A percentile compares a stretch with the other conserved stretches of the same genome.
Evolutionary conservation across 1,140 invertebrate species (phyloP).

Genomic region (Anoplophora glabripennis): DNA sequence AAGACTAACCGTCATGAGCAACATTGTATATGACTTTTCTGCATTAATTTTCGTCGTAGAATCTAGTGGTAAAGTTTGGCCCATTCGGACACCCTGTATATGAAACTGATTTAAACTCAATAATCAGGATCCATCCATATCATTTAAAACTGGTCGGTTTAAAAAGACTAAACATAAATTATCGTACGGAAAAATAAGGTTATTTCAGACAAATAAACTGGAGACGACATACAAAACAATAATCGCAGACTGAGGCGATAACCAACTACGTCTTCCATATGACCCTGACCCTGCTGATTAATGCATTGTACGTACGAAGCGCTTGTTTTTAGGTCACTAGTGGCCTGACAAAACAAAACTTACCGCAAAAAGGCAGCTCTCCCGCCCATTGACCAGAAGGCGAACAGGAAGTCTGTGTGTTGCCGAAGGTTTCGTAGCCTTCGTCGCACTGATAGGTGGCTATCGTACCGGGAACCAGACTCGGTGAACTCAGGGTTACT

Average conservation of each 20-base stretch:
- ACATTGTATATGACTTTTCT: too few species aligned
- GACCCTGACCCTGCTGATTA: background rate
- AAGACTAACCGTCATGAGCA: too few species aligned
- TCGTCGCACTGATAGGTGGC: constrained; percentile 80
- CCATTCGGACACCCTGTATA: too few species aligned
- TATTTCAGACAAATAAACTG: background rate
- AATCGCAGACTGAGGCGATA: background rate
- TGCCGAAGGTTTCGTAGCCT: constrained; percentile 72
- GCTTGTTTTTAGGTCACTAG: too few species aligned
- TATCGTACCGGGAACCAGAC: constrained; percentile 57
- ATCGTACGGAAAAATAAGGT: too few species aligned
- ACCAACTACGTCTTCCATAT: background rate
- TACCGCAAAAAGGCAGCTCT: constrained; percentile 81
- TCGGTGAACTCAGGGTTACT: constrained; percentile 56
- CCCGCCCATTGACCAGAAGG: constrained; percentile 71
- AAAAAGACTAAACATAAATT: too few species aligned
- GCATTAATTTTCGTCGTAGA: too few species aligned
- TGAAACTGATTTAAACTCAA: too few species aligned
- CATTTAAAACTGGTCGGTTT: too few species aligned
- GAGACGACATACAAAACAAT: background rate
- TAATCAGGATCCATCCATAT: too few species aligned
- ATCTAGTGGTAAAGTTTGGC: too few species aligned
- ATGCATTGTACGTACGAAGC: background rate
- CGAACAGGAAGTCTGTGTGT: constrained; percentile 63
- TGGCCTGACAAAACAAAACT: constrained; percentile 19